Conservation (phyloP, 2,797 vertebrate genomes). For the Simalia tracyae region DNA sequence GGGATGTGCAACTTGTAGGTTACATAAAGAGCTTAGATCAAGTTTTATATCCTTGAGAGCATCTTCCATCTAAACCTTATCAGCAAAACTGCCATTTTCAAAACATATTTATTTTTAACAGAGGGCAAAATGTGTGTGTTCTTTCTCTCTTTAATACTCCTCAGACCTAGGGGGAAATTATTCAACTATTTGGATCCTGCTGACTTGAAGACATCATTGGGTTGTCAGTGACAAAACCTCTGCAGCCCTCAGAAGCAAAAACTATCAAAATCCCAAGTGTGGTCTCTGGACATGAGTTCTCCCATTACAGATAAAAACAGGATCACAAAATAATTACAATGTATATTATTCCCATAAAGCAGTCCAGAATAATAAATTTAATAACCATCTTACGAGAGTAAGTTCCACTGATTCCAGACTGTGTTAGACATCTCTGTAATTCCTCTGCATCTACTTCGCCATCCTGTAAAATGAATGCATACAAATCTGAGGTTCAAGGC, state of each 20-base stretch:
- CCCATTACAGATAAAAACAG: not conserved
- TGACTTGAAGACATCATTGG: not conserved
- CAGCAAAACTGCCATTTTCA: not conserved
- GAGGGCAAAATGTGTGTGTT: not conserved
- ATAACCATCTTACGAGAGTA: conserved; percentile 79
- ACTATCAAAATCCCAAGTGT: not conserved
- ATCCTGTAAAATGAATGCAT: conserved; percentile 71
- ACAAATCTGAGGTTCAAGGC: conserved; percentile 14
- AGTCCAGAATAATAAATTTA: not conserved
- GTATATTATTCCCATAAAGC: not conserved
- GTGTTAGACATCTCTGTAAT: conserved; percentile 87
- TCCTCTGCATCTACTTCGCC: conserved; percentile 88
- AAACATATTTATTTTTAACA: not conserved
- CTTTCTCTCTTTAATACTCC: not conserved
- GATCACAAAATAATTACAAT: not conserved
- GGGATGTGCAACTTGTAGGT: not conserved
- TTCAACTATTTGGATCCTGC: not conserved
- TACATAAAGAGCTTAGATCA: not conserved
- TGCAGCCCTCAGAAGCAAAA: not conserved
- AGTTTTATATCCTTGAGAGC: not conserved
- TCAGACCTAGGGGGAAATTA: not conserved
- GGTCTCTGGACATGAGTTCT: not conserved
- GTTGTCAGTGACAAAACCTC: not conserved
- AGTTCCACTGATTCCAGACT: conserved; percentile 83
- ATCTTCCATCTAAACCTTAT: not conserved